Evolutionary conservation across 2,797 vertebrate species (phyloP).

Genomic region (Gephyroberyx darwinii): DNA sequence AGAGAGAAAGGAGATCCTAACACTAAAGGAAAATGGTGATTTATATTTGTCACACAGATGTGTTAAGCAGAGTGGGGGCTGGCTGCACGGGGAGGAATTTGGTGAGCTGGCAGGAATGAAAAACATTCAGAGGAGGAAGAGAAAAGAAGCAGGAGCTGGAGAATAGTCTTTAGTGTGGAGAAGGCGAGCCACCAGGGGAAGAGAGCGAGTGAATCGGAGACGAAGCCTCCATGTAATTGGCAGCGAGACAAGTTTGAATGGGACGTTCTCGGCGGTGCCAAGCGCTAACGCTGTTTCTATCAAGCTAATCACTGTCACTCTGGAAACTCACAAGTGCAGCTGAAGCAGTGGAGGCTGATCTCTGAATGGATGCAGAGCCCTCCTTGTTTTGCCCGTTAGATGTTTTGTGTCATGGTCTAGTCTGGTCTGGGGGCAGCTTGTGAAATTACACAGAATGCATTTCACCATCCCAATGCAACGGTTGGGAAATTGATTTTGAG

Average conservation of each 20-base stretch:
- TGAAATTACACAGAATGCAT: background rate
- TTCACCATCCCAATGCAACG: background rate
- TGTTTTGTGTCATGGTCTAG: background rate
- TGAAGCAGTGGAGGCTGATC: background rate
- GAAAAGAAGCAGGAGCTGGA: conserved; percentile 24
- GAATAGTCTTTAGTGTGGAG: conserved; percentile 22
- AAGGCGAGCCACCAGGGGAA: conserved; percentile 1
- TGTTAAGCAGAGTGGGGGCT: conserved; percentile 57
- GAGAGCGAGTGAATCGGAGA: conserved; percentile 12
- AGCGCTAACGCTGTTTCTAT: conserved; percentile 24
- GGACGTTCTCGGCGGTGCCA: background rate
- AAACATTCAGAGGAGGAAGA: conserved; percentile 44
- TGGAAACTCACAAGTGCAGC: background rate
- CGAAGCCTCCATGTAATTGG: conserved; percentile 14
- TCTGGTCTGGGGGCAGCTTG: background rate
- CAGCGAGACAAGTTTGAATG: background rate
- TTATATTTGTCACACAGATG: conserved; percentile 76
- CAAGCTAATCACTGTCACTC: conserved; percentile 11
- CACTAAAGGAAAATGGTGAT: conserved; percentile 53
- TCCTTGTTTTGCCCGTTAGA: background rate
- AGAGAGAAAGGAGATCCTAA: background rate
- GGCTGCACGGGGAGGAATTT: conserved; percentile 62
- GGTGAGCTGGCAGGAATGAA: conserved; percentile 65
- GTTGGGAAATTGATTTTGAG: conserved; percentile 9
- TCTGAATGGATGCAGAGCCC: conserved; percentile 3